phyloP scores from a whole-genome alignment of 2,888 invertebrate species.

The Beris chalybata region DNA sequence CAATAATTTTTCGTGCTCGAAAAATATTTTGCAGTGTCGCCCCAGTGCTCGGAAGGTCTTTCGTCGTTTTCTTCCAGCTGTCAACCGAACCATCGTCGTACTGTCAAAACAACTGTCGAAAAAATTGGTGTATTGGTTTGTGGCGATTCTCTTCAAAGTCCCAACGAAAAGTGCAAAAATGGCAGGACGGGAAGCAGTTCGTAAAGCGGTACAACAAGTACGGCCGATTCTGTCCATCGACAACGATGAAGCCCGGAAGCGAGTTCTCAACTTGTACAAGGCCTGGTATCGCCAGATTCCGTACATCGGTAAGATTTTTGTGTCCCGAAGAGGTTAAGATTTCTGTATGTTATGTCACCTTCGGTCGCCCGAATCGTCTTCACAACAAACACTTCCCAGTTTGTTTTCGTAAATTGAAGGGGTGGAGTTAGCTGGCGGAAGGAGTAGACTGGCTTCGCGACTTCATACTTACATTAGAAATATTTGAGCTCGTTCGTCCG shows the following conservation, averaged over 20 bases:
- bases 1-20: too few relatives aligned
- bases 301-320: slow-evolving; percentile 68
- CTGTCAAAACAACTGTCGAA: slow-evolving; percentile 1
- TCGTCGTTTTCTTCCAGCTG: background rate
- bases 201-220: slow-evolving; percentile 66
- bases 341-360: slow-evolving; percentile 32
- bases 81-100: background rate
- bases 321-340: background rate
- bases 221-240: slow-evolving; percentile 84
- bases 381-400: background rate
- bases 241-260: slow-evolving; percentile 73
- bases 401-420: too few relatives aligned
- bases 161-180: background rate
- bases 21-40: too few relatives aligned
- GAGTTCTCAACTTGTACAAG: slow-evolving; percentile 87
- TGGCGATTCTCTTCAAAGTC: too few relatives aligned
- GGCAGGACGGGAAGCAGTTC: slow-evolving; percentile 57
- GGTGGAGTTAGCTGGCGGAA: too few relatives aligned
- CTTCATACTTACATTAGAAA: too few relatives aligned
- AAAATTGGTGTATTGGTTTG: too few relatives aligned
- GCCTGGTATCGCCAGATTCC: slow-evolving; percentile 94
- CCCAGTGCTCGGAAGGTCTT: too few relatives aligned
- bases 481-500: too few relatives aligned
- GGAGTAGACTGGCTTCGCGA: too few relatives aligned
- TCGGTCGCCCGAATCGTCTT: background rate